These are phyloP conservation scores for Acropora yongei DNA, from an alignment of 64 coral and sea anemone genomes.

Conservation along the genomic window DNA sequence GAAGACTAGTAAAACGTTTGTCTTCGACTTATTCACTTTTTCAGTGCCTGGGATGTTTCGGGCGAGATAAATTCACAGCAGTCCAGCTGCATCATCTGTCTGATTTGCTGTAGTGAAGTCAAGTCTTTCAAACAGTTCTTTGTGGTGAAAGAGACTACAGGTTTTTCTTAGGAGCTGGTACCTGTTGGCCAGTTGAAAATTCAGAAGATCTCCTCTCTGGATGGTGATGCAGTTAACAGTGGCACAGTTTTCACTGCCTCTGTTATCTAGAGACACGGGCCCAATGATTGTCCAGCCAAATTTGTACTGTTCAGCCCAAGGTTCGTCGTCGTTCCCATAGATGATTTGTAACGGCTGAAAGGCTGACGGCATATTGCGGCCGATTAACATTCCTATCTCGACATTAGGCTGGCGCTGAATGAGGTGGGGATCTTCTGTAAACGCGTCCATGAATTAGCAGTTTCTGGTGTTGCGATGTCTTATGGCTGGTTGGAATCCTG, in stretches of 20 bases:
- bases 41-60: constrained; percentile 28
- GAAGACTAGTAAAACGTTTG: constrained; percentile 22
- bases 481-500: constrained; percentile 32
- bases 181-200: neutral
- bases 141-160: neutral
- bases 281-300: constrained; percentile 63
- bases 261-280: constrained; percentile 35
- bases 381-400: constrained; percentile 59
- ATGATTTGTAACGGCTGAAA: constrained; percentile 31
- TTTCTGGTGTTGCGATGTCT: constrained; percentile 51
- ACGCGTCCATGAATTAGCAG: constrained; percentile 28
- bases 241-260: neutral
- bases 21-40: constrained; percentile 14
- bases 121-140: constrained; percentile 10
- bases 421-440: constrained; percentile 32
- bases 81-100: constrained; percentile 49
- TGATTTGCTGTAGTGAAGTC: constrained; percentile 5
- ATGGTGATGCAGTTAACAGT: constrained; percentile 37
- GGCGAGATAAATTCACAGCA: constrained; percentile 35
- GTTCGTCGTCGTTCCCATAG: constrained; percentile 8
- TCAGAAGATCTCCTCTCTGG: neutral
- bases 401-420: constrained; percentile 14
- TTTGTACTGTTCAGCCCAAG: constrained; percentile 64
- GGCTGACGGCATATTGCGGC: constrained; percentile 29
- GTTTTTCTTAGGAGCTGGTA: constrained; percentile 6